Percentiles rank a stretch among this genome's conserved stretches.
Conservation (phyloP, 2,888 invertebrate genomes). For the Apoda limacodes region DNA sequence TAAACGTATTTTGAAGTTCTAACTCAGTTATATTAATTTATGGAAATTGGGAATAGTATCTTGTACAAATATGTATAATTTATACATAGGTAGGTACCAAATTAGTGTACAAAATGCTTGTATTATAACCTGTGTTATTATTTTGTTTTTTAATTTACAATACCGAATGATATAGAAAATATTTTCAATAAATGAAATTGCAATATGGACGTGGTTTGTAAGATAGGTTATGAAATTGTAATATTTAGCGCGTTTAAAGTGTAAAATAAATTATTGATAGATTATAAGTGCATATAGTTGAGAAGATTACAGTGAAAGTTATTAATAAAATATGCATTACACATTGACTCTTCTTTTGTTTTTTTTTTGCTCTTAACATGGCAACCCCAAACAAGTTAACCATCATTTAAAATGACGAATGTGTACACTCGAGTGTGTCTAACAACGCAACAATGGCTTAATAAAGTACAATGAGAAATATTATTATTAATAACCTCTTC, state of each 20-base stretch:
- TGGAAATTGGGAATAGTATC: too few species aligned
- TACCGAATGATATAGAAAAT: too few species aligned
- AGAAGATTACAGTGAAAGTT: constrained; percentile 65
- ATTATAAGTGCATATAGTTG: constrained; percentile 61
- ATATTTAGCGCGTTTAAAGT: constrained; percentile 48
- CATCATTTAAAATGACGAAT: constrained; percentile 35
- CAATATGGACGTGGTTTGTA: constrained; percentile 50
- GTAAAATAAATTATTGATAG: constrained; percentile 66
- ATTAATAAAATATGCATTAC: constrained; percentile 69
- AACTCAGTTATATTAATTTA: too few species aligned
- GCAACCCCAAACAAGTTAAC: constrained; percentile 25
- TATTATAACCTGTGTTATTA: too few species aligned
- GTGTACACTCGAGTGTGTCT: constrained; percentile 36
- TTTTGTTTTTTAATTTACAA: too few species aligned
- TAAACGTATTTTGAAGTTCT: too few species aligned
- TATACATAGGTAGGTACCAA: too few species aligned
- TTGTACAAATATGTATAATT: too few species aligned
- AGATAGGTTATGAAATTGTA: constrained; percentile 39
- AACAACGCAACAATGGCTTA: constrained; percentile 37
- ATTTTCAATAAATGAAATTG: constrained; percentile 39
- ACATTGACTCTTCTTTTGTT: constrained; percentile 32
- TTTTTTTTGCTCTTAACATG: constrained; percentile 13
- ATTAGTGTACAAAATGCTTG: too few species aligned
- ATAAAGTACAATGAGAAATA: constrained; percentile 37
- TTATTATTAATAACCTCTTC: constrained; percentile 32